These are phyloP conservation scores for Thalassaphorura encarpata DNA, from an alignment of 1,140 invertebrate genomes.

Conservation along the genomic window DNA sequence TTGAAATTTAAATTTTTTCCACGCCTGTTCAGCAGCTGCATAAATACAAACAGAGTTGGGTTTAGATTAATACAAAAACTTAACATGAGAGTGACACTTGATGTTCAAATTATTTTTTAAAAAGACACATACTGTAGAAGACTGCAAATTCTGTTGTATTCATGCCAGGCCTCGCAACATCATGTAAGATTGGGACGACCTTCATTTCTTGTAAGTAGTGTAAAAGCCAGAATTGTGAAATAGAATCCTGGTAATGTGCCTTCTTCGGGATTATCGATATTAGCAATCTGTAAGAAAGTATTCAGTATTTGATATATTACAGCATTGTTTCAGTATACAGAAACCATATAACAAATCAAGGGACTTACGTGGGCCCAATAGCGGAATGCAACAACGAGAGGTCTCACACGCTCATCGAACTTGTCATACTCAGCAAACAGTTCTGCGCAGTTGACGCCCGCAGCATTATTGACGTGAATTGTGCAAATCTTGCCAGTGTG, in stretches of 20 bases:
- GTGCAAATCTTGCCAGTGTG: neutral
- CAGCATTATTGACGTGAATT: constrained; percentile 21
- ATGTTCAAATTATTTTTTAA: neutral
- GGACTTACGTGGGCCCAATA: constrained; percentile 21
- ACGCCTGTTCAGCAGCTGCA: constrained; percentile 18
- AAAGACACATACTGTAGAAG: neutral
- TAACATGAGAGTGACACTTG: neutral
- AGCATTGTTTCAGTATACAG: no score
- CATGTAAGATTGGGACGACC: constrained; percentile 21
- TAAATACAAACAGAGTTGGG: neutral
- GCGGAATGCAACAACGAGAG: constrained; percentile 17
- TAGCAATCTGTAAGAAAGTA: constrained; percentile 14
- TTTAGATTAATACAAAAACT: neutral
- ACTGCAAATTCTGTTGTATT: no score
- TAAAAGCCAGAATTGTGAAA: constrained; percentile 23
- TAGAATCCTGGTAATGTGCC: constrained; percentile 21
- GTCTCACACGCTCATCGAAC: constrained; percentile 17
- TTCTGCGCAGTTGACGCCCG: constrained; percentile 15
- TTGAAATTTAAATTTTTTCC: constrained; percentile 7
- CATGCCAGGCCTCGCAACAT: no score
- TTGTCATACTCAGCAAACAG: constrained; percentile 25
- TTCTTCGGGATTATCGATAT: constrained; percentile 25
- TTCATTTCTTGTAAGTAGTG: constrained; percentile 19
- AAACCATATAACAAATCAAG: no score
- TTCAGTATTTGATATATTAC: no score